Evolutionary conservation across 2,888 invertebrate species (phyloP).

Genomic region (Lithophane semibrunnea): DNA sequence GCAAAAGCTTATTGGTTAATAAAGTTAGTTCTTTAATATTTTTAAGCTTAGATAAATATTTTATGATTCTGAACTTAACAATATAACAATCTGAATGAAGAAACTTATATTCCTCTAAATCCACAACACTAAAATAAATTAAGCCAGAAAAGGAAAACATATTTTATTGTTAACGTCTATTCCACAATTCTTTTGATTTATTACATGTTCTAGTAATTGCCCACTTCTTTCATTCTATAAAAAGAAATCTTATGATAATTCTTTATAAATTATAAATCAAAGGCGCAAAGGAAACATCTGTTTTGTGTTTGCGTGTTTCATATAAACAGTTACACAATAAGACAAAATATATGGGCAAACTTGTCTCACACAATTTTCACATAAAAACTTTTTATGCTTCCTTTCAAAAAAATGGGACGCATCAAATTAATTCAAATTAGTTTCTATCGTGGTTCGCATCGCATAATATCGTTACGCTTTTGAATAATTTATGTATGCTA

Average conservation of each 20-base stretch:
- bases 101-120: slow-evolving; percentile 9
- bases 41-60: background rate
- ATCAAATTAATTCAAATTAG: slow-evolving; percentile 87
- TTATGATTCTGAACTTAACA: background rate
- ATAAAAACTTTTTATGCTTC: slow-evolving; percentile 80
- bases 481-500: slow-evolving; percentile 85
- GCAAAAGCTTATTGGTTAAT: no score
- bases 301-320: slow-evolving; percentile 72
- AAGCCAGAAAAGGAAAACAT: slow-evolving; percentile 40
- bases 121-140: slow-evolving; percentile 41
- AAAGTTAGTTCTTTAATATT: background rate
- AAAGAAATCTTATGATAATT: slow-evolving; percentile 67
- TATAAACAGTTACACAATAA: slow-evolving; percentile 76
- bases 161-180: slow-evolving; percentile 46
- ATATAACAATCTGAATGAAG: slow-evolving; percentile 2
- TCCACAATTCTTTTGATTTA: slow-evolving; percentile 58
- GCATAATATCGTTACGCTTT: slow-evolving; percentile 82
- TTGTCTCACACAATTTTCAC: slow-evolving; percentile 74
- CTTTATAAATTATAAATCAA: slow-evolving; percentile 75
- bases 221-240: slow-evolving; percentile 61
- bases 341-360: slow-evolving; percentile 74
- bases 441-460: slow-evolving; percentile 80
- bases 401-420: slow-evolving; percentile 78
- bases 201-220: slow-evolving; percentile 52
- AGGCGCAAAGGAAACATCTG: slow-evolving; percentile 79